These are phyloP conservation scores for Mythimna ferrago DNA, from an alignment of 2,888 invertebrate genomes.

Conservation along the genomic window DNA sequence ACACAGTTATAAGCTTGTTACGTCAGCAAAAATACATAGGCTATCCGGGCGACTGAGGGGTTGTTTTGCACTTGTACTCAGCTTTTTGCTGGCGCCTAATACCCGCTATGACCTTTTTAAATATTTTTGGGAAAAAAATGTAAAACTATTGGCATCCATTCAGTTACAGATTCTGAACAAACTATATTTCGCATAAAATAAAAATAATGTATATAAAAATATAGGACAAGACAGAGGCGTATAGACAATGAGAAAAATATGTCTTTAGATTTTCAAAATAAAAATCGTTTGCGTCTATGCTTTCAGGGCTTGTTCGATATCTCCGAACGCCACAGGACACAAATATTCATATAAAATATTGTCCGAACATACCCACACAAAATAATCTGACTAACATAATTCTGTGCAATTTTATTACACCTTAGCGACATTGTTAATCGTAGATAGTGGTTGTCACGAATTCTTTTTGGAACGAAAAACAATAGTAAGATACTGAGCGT, in stretches of 20 bases:
- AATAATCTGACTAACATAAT: constrained; percentile 64
- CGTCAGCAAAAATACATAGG: no score
- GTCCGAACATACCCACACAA: constrained; percentile 60
- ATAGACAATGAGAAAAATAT: constrained; percentile 8
- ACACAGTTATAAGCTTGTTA: no score
- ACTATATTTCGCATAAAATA: no score
- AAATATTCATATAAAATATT: constrained; percentile 61
- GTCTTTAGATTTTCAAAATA: constrained; percentile 21
- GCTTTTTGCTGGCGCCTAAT: no score
- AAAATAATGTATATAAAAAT: no score
- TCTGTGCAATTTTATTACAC: constrained; percentile 64
- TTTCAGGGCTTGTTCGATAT: constrained; percentile 45
- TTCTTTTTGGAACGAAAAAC: constrained; percentile 68
- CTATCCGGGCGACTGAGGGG: no score
- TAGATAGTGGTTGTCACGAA: constrained; percentile 59
- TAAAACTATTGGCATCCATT: no score
- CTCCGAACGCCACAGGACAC: constrained; percentile 52
- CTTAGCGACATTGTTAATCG: constrained; percentile 64
- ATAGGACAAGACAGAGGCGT: not conserved
- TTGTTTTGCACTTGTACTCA: no score
- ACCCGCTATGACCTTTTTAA: no score
- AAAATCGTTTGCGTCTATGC: constrained; percentile 28
- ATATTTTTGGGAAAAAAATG: no score
- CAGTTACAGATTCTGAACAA: no score
- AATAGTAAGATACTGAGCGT: constrained; percentile 75